A percentile compares a stretch with the other conserved stretches of the same genome.
Conservation (phyloP, 2,888 invertebrate genomes). For the Ryuthela nishihirai region DNA sequence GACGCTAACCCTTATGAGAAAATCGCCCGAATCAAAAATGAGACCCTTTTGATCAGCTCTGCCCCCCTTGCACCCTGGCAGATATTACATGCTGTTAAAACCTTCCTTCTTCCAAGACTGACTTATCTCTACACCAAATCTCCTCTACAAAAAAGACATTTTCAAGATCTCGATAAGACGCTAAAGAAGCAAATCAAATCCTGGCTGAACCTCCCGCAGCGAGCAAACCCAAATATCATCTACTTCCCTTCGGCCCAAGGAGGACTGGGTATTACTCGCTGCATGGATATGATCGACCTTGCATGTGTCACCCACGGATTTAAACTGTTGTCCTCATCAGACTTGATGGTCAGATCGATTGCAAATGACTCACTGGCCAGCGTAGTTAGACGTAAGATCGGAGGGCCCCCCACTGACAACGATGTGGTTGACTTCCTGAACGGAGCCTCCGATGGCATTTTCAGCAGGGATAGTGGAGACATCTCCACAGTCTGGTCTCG, state of each 20-base stretch:
- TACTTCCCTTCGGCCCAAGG: background rate
- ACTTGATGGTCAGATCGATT: background rate
- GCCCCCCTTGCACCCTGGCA: no score
- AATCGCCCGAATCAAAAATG: no score
- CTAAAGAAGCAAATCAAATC: no score
- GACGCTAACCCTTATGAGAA: no score
- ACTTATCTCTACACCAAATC: no score
- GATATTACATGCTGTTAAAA: no score
- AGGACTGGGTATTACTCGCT: conserved; percentile 34
- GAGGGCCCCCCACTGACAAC: background rate
- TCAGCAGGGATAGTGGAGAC: background rate
- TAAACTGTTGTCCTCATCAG: background rate
- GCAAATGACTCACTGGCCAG: background rate
- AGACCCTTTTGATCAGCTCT: no score
- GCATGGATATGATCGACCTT: background rate
- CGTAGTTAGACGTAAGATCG: background rate
- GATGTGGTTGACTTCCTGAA: background rate
- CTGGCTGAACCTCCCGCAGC: background rate
- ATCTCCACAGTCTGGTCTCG: background rate
- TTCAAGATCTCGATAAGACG: no score
- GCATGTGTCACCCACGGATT: background rate
- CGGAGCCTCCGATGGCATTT: background rate
- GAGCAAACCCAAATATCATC: background rate
- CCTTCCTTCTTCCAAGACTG: no score
- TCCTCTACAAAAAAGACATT: no score